These are phyloP conservation scores for Polyommatus iphigenia DNA, from an alignment of 2,888 invertebrate genomes.

Conservation along the genomic window DNA sequence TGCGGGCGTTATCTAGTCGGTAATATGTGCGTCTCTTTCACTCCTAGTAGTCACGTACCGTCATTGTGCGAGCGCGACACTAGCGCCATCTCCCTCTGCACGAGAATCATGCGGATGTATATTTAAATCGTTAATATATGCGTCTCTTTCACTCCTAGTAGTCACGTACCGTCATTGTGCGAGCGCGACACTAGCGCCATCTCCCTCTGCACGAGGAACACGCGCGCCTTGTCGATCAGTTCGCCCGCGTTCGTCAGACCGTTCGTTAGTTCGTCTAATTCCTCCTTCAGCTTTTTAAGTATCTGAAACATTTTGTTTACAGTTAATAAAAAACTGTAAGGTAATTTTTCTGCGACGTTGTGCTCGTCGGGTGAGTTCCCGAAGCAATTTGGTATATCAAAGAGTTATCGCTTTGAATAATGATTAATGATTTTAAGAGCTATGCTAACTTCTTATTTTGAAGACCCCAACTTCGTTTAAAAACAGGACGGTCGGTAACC, in stretches of 20 bases:
- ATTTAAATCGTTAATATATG: not conserved
- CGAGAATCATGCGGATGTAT: conserved; percentile 82
- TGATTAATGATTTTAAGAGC: no score
- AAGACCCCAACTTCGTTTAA: no score
- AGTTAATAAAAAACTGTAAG: not conserved
- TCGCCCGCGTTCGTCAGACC: conserved; percentile 80
- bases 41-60: not conserved
- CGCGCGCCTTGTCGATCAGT: conserved; percentile 87
- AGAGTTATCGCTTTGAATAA: no score
- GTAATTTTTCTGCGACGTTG: no score
- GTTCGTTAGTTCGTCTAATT: conserved; percentile 89
- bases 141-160: not conserved
- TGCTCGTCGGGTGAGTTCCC: no score
- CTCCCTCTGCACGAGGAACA: conserved; percentile 89
- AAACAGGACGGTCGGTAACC: no score
- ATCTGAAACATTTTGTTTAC: conserved; percentile 52
- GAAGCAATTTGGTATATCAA: no score
- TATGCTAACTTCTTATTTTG: no score
- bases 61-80: conserved; percentile 75
- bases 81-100: conserved; percentile 88
- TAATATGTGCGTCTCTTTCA: no score
- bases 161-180: not conserved
- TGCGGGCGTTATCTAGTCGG: no score
- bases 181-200: conserved; percentile 85
- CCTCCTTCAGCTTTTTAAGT: conserved; percentile 84